A percentile compares a stretch with the other conserved stretches of the same genome.
Evolutionary conservation across 2,888 invertebrate species (phyloP).

Genomic region (Ganaspis brasiliensis): DNA sequence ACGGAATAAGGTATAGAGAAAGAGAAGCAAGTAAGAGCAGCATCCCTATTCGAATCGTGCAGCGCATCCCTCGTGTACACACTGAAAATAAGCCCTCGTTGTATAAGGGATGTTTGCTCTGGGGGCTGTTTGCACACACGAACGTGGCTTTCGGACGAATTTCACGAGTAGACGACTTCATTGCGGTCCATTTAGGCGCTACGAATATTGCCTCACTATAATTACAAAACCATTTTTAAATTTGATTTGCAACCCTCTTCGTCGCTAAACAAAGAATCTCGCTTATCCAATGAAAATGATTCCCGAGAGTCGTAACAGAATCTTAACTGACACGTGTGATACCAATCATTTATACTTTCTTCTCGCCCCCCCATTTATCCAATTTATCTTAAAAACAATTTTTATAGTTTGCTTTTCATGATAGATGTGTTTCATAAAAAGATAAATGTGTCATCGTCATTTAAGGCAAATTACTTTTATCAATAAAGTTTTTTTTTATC

Average conservation of each 20-base stretch:
- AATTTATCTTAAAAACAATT: too few species aligned
- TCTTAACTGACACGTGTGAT: too few species aligned
- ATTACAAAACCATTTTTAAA: constrained; percentile 49
- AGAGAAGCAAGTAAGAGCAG: constrained; percentile 43
- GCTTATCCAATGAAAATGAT: too few species aligned
- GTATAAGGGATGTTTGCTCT: constrained; percentile 73
- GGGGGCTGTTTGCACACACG: constrained; percentile 72
- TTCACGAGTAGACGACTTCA: constrained; percentile 65
- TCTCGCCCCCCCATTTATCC: too few species aligned
- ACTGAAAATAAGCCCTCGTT: constrained; percentile 72
- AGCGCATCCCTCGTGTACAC: constrained; percentile 74
- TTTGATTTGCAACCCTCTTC: constrained; percentile 5
- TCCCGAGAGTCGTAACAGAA: too few species aligned
- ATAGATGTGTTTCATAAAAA: too few species aligned
- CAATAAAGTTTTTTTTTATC: too few species aligned
- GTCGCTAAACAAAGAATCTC: background rate
- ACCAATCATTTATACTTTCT: too few species aligned
- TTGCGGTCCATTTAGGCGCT: constrained; percentile 61
- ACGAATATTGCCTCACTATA: constrained; percentile 56
- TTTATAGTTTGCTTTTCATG: too few species aligned
- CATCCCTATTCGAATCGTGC: constrained; percentile 63
- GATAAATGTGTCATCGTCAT: too few species aligned
- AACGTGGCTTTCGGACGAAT: constrained; percentile 66
- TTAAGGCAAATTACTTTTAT: too few species aligned
- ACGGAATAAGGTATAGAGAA: constrained; percentile 15